These are phyloP conservation scores for Steinernema khuongi DNA, from an alignment of 1,140 invertebrate species.

Conservation along the genomic window DNA sequence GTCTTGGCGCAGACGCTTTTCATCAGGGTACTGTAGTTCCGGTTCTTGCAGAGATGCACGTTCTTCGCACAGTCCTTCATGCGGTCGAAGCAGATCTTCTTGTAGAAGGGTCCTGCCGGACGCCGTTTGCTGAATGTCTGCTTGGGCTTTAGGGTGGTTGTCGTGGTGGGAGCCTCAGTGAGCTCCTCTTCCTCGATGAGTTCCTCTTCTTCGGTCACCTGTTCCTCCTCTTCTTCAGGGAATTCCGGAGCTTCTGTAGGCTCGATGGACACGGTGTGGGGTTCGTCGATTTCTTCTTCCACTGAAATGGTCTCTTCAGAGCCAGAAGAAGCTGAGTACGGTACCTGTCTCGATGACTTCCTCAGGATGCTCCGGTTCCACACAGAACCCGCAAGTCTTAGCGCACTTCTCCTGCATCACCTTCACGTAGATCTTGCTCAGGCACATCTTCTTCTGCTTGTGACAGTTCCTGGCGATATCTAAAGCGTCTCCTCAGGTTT, in stretches of 20 bases:
- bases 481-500: not conserved
- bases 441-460: not conserved
- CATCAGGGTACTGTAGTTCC: not conserved
- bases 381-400: not conserved
- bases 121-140: not conserved
- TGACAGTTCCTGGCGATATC: not conserved
- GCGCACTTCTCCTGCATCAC: conserved; percentile 12
- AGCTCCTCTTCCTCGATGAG: not conserved
- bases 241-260: not conserved
- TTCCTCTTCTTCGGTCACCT: not conserved
- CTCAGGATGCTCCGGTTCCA: not conserved
- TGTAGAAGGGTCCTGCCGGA: not conserved
- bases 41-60: not conserved
- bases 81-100: not conserved
- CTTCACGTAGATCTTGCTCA: not conserved
- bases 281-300: not conserved
- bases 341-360: not conserved
- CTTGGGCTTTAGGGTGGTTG: not conserved
- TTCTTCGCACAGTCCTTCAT: not conserved
- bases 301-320: not conserved
- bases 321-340: not conserved
- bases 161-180: not conserved
- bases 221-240: not conserved
- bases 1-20: not conserved
- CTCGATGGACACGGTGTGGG: not conserved